A percentile compares a stretch with the other conserved stretches of the same genome.
Evolutionary conservation across 2,113 vertebrate species (phyloP).

Genomic region (Microcebus tavaratra): DNA sequence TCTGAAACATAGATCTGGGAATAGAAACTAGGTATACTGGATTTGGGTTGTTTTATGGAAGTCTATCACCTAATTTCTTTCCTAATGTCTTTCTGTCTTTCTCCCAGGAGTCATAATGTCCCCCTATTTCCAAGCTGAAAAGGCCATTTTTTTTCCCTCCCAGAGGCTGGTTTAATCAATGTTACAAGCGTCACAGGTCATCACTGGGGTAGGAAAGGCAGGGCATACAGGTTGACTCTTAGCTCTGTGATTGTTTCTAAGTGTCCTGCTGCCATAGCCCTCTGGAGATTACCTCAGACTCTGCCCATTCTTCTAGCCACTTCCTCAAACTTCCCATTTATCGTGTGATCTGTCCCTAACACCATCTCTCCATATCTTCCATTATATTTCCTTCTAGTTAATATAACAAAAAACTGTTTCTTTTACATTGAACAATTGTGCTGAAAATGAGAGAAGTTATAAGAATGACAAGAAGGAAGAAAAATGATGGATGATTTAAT

Average conservation of each 20-base stretch:
- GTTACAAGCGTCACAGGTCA: not conserved
- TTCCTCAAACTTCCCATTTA: not conserved
- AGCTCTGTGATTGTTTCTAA: not conserved
- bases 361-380: not conserved
- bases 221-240: not conserved
- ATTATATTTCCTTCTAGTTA: not conserved
- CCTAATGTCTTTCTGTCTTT: not conserved
- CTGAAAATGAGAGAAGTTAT: not conserved
- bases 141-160: rapidly evolving
- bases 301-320: not conserved
- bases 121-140: not conserved
- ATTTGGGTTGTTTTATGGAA: not conserved
- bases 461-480: not conserved
- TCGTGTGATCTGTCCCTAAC: not conserved
- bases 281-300: not conserved
- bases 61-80: not conserved
- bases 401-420: not conserved
- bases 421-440: not conserved
- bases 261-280: not conserved
- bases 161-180: not conserved
- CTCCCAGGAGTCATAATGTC: not conserved
- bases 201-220: not conserved
- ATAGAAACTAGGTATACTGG: not conserved
- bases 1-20: not conserved
- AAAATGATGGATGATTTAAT: not conserved